Conservation (phyloP, 2,888 invertebrate species). For the Eudemis profundana region DNA sequence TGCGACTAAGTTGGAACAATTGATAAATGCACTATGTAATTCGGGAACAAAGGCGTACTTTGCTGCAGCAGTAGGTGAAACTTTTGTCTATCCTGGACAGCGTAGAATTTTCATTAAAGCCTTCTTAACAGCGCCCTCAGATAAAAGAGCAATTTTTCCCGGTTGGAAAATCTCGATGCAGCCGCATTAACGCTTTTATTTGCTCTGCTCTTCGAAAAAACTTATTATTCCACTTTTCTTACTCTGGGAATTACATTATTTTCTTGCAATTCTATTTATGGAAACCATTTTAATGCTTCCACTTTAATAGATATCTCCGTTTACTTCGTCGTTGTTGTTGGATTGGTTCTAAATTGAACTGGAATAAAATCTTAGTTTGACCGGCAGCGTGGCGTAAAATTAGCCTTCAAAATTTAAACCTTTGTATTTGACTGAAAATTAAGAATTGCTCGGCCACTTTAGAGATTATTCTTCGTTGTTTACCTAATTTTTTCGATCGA, state of each 20-base stretch:
- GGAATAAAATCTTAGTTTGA: conserved; percentile 7
- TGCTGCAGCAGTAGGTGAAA: conserved; percentile 58
- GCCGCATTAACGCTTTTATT: conserved; percentile 81
- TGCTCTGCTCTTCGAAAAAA: conserved; percentile 78
- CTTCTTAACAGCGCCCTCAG: conserved; percentile 73
- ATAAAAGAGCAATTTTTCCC: conserved; percentile 81
- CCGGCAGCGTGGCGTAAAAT: conserved; percentile 7
- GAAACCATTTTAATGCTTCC: conserved; percentile 55
- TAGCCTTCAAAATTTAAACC: conserved; percentile 1
- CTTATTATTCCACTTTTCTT: conserved; percentile 80
- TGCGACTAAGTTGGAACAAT: conserved; percentile 45
- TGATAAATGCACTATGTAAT: conserved; percentile 55
- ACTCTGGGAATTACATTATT: conserved; percentile 77
- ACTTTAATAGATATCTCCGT: conserved; percentile 41
- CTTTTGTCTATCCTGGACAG: conserved; percentile 68
- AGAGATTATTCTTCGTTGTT: too few species aligned
- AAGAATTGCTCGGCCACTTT: too few species aligned
- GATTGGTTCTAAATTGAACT: conserved; percentile 25
- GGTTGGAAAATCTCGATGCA: conserved; percentile 81
- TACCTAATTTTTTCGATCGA: too few species aligned
- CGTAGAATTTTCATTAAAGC: conserved; percentile 80
- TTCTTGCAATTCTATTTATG: conserved; percentile 70
- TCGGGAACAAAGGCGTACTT: conserved; percentile 57
- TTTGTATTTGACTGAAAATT: too few species aligned
- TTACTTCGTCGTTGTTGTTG: conserved; percentile 27